Base-by-base conservation (phyloP, 2,888 invertebrate genomes). In the Calameuta filiformis region DNA sequence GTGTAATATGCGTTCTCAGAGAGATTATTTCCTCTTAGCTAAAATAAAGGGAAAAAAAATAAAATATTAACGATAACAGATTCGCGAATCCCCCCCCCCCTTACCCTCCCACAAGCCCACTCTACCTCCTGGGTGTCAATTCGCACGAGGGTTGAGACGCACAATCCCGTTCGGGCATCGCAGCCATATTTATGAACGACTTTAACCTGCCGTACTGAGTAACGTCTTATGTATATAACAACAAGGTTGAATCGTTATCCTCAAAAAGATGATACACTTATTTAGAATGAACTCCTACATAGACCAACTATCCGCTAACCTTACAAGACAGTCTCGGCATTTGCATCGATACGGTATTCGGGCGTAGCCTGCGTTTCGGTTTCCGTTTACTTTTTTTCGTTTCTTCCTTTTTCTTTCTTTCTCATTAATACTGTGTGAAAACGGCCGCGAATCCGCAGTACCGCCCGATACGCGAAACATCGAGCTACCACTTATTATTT, bases 191-290 rank as follows among this genome's bases (percentile, higher is more conserved):
- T 56, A 23, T 9, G 9, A 56, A 56, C 56, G 56, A 56, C 56
- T 56, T 56, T 56, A 56, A 23, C 23, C 56, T 56, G 23, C 23
- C 56, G 56, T 56, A 23, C 85, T 89, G 86, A 88, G 86, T 90
- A 90, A 91, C 89, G 86, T 85, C 91, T 91, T 91, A 91, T 91
- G 89, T 90, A 91, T 91, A 91, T 91, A 91, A 91, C 91, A 91
- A 91, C 91, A 91, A 90, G 88, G 88, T 89, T 56, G 89, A 90
- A 91, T 89, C 87, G 87, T 89, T 88, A 91, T 88, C 88, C 87
- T 91, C 88, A 87, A 89, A 90, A 89, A 90, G 87, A 87, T 90
- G 23, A 56, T 89, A 90, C 86, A 87, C 84, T 88, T 89, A 90
- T 89, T 90, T 90, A 90, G 89, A 91, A 90, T 91, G 34, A 76